Conservation (phyloP, 2,113 vertebrate species). For the Nibea albiflora region DNA sequence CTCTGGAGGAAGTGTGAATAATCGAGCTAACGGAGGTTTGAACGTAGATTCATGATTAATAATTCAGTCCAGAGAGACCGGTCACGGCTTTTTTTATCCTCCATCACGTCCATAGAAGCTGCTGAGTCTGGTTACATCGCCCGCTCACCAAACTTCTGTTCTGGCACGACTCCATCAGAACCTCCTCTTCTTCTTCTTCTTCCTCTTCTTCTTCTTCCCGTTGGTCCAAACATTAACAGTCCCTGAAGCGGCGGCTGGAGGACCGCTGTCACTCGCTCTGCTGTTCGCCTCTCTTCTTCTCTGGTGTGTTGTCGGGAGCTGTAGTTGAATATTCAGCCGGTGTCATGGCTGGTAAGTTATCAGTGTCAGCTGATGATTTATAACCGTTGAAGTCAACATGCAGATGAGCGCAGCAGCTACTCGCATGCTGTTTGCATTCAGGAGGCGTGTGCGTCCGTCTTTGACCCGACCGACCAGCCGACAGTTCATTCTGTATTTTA, state of each 20-base stretch:
- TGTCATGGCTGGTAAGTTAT: background rate
- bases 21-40: background rate
- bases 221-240: too few species aligned
- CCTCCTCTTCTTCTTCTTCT: too few species aligned
- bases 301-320: conserved; percentile 1
- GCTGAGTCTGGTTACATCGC: too few species aligned
- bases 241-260: too few species aligned
- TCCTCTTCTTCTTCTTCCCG: too few species aligned
- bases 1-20: background rate
- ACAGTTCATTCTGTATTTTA: background rate
- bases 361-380: conserved; percentile 61
- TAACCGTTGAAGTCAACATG: conserved; percentile 26
- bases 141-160: too few species aligned
- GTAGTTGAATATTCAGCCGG: conserved; percentile 50
- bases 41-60: background rate
- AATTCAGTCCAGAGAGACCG: too few species aligned
- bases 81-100: too few species aligned
- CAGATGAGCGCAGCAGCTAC: conserved; percentile 22
- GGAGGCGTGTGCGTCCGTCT: background rate
- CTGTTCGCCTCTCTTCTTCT: background rate
- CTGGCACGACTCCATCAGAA: too few species aligned
- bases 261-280: background rate
- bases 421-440: conserved; percentile 41
- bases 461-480: conserved; percentile 22
- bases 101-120: too few species aligned